These are phyloP conservation scores for Chymomyza costata DNA, from an alignment of 1,140 invertebrate genomes.

Conservation along the genomic window DNA sequence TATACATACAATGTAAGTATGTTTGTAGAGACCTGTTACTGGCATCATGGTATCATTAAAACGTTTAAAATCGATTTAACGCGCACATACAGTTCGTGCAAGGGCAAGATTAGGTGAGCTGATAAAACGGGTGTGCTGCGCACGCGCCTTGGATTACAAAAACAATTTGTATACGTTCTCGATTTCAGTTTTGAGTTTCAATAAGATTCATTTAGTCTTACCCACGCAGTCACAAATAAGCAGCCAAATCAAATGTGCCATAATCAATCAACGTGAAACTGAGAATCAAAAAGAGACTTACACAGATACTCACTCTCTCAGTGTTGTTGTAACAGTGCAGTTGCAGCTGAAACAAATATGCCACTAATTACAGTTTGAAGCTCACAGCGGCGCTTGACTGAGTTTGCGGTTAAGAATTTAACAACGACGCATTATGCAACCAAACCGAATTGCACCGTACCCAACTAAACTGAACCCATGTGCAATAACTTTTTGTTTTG, in stretches of 20 bases:
- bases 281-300: not conserved
- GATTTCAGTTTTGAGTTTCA: conserved; percentile 31
- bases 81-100: no score
- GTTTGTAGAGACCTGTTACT: no score
- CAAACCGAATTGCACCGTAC: conserved; percentile 1
- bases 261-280: conserved; percentile 55
- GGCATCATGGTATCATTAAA: conserved; percentile 62
- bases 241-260: conserved; percentile 40
- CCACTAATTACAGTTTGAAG: conserved; percentile 63
- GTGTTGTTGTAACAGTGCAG: conserved; percentile 45
- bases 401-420: conserved; percentile 25
- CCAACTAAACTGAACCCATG: conserved; percentile 41
- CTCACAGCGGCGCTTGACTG: conserved; percentile 22
- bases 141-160: conserved; percentile 61
- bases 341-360: conserved; percentile 68
- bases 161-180: conserved; percentile 57
- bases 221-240: conserved; percentile 41
- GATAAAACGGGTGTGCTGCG: conserved; percentile 61
- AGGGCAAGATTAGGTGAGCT: not conserved
- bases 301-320: no score
- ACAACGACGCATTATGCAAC: conserved; percentile 67
- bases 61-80: conserved; percentile 56
- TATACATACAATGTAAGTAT: not conserved
- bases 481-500: no score
- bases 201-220: conserved; percentile 26